phyloP scores from a whole-genome alignment of 2,113 vertebrate species.

The Clupea harengus region DNA sequence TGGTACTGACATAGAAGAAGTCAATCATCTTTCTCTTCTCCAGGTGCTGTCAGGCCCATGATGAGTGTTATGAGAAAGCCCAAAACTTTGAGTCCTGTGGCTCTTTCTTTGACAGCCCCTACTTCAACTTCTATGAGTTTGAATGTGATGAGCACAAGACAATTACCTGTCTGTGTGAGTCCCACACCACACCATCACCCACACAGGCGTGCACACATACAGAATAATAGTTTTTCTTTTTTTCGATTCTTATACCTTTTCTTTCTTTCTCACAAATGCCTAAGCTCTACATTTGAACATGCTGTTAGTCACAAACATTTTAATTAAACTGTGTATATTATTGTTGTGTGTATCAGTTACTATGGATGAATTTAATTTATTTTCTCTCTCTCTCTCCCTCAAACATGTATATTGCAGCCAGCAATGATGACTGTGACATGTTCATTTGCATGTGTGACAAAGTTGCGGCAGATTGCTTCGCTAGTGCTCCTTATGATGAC shows the following conservation, averaged over 20 bases:
- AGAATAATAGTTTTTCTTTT: too few species aligned
- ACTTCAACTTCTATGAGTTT: background rate
- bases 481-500: background rate
- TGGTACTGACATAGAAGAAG: background rate
- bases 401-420: background rate
- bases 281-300: background rate
- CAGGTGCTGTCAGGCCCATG: background rate
- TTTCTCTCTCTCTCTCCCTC: background rate
- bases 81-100: constrained; percentile 4
- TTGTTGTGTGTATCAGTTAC: too few species aligned
- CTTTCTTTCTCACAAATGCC: too few species aligned
- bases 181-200: too few species aligned
- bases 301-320: background rate
- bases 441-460: constrained; percentile 15
- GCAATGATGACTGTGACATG: constrained; percentile 6
- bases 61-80: background rate
- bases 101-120: constrained; percentile 6
- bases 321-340: too few species aligned
- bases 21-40: background rate
- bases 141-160: background rate
- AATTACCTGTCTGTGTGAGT: background rate
- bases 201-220: too few species aligned
- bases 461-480: background rate
- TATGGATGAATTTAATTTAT: background rate
- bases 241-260: too few species aligned